Conservation (phyloP, 2,888 invertebrate genomes). For the Lasius fuliginosus region DNA sequence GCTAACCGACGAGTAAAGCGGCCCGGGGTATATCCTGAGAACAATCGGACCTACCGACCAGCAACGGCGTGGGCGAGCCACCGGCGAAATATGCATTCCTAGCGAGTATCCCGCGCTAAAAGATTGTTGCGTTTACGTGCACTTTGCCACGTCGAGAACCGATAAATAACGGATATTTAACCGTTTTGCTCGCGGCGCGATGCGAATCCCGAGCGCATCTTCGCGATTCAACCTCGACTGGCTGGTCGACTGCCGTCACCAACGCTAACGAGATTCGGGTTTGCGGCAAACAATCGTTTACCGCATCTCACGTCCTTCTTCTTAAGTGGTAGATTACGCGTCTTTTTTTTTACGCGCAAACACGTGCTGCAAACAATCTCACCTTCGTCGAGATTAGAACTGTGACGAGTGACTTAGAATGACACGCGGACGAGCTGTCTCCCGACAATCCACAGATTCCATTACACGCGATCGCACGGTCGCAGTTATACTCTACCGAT, state of each 20-base stretch:
- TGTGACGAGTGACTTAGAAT: slow-evolving; percentile 56
- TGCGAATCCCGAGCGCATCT: slow-evolving; percentile 18
- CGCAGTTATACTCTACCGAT: slow-evolving; percentile 35
- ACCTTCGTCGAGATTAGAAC: slow-evolving; percentile 70
- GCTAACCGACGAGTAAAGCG: slow-evolving; percentile 78
- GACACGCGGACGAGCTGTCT: slow-evolving; percentile 62
- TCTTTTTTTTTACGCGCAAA: slow-evolving; percentile 42
- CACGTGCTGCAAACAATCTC: slow-evolving; percentile 67
- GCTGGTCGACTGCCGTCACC: slow-evolving; percentile 29
- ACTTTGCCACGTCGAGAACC: slow-evolving; percentile 48
- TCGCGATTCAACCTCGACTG: slow-evolving; percentile 16
- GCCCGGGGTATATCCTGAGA: slow-evolving; percentile 82
- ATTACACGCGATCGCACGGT: slow-evolving; percentile 67
- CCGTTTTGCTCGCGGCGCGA: slow-evolving; percentile 30
- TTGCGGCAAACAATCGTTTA: slow-evolving; percentile 46
- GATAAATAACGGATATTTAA: slow-evolving; percentile 57
- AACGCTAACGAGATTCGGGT: slow-evolving; percentile 45
- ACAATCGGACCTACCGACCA: slow-evolving; percentile 84
- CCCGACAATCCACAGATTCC: slow-evolving; percentile 67
- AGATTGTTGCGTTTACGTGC: slow-evolving; percentile 74
- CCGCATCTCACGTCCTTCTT: slow-evolving; percentile 39
- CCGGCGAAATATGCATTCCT: slow-evolving; percentile 82
- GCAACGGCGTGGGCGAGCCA: slow-evolving; percentile 81
- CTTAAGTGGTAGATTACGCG: slow-evolving; percentile 41
- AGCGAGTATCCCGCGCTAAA: slow-evolving; percentile 76